Percentiles rank a stretch among this genome's conserved stretches.
Conservation (phyloP, 1,140 invertebrate genomes). For the Drosophila kohkoa region DNA sequence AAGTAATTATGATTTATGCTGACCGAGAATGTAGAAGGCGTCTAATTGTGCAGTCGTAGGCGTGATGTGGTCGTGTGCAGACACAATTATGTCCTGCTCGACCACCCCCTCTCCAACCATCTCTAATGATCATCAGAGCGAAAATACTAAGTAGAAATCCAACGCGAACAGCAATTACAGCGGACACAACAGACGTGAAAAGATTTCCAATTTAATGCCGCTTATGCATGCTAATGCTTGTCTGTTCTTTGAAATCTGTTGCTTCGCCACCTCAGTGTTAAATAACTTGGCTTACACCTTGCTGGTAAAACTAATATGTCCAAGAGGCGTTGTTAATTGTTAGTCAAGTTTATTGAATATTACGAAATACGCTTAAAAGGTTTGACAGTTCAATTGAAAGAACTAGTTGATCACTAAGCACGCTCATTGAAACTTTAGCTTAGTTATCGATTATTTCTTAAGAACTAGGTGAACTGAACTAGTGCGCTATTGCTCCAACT, state of each 20-base stretch:
- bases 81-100: conserved; percentile 64
- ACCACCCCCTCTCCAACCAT: neutral
- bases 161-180: conserved; percentile 70
- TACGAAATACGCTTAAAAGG: neutral
- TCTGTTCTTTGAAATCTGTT: conserved; percentile 6
- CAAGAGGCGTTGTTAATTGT: neutral
- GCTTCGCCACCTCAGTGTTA: neutral
- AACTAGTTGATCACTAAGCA: neutral
- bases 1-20: conserved; percentile 79
- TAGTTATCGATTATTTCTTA: neutral
- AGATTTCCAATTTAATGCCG: conserved; percentile 14
- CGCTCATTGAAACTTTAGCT: neutral
- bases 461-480: neutral
- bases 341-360: neutral
- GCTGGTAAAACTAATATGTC: neutral
- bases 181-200: conserved; percentile 22
- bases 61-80: conserved; percentile 38
- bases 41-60: conserved; percentile 70
- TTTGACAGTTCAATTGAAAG: neutral
- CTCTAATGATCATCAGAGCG: conserved; percentile 48
- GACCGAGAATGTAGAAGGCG: conserved; percentile 66
- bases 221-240: conserved; percentile 69
- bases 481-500: neutral
- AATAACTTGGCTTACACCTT: neutral
- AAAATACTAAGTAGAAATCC: conserved; percentile 66